phyloP scores from a whole-genome alignment of 1,140 invertebrate species.

The Alviniconcha marisindica region DNA sequence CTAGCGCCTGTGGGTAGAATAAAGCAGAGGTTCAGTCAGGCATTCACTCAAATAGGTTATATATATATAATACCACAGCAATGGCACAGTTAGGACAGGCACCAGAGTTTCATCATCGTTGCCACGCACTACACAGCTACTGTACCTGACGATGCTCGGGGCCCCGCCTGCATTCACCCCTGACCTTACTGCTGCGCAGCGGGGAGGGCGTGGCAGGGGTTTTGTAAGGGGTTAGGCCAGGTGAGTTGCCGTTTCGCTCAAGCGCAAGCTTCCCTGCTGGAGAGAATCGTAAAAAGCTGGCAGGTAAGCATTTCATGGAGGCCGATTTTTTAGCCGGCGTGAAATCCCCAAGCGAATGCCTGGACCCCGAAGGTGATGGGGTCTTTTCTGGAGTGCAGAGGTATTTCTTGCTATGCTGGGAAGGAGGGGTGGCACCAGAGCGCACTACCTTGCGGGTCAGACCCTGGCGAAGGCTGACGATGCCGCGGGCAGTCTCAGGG shows the following conservation, averaged over 20 bases:
- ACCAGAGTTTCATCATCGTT: too few relatives aligned
- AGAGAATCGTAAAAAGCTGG: conserved; percentile 36
- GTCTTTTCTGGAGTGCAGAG: conserved; percentile 49
- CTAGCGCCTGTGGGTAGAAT: too few relatives aligned
- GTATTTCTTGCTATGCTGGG: conserved; percentile 41
- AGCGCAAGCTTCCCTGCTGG: conserved; percentile 40
- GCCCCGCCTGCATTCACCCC: neutral
- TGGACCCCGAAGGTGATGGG: conserved; percentile 44
- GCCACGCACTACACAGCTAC: neutral
- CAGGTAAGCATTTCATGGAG: conserved; percentile 39
- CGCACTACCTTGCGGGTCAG: conserved; percentile 49
- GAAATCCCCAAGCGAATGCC: conserved; percentile 44
- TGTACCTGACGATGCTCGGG: conserved; percentile 31
- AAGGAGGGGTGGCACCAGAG: conserved; percentile 40
- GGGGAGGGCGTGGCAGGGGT: conserved; percentile 32
- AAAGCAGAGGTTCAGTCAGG: too few relatives aligned
- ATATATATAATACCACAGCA: conserved; percentile 4
- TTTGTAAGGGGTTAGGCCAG: conserved; percentile 33
- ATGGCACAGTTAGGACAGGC: neutral
- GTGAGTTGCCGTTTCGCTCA: conserved; percentile 33
- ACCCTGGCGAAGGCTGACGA: conserved; percentile 58
- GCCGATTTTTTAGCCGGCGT: conserved; percentile 44
- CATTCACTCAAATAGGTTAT: too few relatives aligned
- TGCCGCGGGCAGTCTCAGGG: conserved; percentile 68
- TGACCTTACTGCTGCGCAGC: conserved; percentile 23